Evolutionary conservation across 1,140 invertebrate species (phyloP).

Genomic region (Diachasma alloeum): DNA sequence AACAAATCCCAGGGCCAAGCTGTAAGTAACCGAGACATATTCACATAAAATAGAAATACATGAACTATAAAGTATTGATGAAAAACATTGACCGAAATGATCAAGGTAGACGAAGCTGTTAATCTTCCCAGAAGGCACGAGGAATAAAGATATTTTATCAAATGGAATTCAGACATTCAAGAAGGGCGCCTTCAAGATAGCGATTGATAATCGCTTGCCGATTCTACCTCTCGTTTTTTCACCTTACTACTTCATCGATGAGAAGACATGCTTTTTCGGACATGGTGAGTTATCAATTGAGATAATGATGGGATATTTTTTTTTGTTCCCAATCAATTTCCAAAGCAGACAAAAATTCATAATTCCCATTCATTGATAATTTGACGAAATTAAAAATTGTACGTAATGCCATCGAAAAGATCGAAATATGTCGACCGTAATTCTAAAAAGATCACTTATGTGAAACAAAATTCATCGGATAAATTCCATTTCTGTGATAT

Average conservation of each 20-base stretch:
- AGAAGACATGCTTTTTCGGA: conserved; percentile 64
- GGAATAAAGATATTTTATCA: conserved; percentile 44
- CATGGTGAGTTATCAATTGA: conserved; percentile 54
- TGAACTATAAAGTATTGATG: background rate
- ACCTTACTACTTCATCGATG: conserved; percentile 72
- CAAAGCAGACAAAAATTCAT: no score
- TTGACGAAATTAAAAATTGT: no score
- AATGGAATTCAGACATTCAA: conserved; percentile 69
- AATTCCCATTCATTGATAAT: no score
- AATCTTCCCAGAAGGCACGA: conserved; percentile 69
- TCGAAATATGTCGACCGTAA: no score
- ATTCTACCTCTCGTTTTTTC: conserved; percentile 78
- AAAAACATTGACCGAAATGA: conserved; percentile 15
- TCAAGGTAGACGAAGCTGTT: conserved; percentile 69
- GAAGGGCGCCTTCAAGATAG: conserved; percentile 81
- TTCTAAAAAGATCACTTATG: no score
- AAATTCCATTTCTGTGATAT: no score
- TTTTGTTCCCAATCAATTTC: no score
- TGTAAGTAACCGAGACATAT: conserved; percentile 34
- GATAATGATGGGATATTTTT: no score
- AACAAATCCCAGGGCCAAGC: conserved; percentile 51
- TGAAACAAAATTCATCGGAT: no score
- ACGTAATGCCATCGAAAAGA: no score
- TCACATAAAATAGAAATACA: background rate
- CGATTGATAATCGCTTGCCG: conserved; percentile 75